Conservation (phyloP, 2,113 vertebrate genomes). For the Hirundichthys speculiger region DNA sequence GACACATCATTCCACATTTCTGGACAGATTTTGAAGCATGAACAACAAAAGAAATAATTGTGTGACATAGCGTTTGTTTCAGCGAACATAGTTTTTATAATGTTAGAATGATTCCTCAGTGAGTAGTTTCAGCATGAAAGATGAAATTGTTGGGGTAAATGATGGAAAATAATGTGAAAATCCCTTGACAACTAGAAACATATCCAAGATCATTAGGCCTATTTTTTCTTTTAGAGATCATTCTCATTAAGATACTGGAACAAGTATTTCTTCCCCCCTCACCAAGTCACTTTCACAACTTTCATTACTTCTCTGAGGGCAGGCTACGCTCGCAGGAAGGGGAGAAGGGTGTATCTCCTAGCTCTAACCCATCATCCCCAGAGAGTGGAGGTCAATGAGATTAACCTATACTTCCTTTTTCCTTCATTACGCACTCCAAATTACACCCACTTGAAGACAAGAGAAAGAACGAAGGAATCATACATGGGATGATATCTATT, state of each 20-base stretch:
- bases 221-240: no score
- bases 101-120: no score
- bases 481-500: constrained; percentile 80
- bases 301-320: constrained; percentile 76
- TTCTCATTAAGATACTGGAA: constrained; percentile 1
- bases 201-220: no score
- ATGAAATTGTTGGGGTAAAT: no score
- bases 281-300: constrained; percentile 62
- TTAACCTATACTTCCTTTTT: constrained; percentile 78
- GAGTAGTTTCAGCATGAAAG: no score
- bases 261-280: constrained; percentile 11
- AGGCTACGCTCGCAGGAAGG: constrained; percentile 50
- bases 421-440: constrained; percentile 73
- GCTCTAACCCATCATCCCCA: constrained; percentile 70
- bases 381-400: constrained; percentile 79
- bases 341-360: constrained; percentile 66
- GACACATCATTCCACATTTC: no score
- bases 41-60: no score
- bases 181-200: no score
- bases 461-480: constrained; percentile 61
- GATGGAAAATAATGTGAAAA: no score
- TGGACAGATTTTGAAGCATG: no score
- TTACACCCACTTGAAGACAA: constrained; percentile 73
- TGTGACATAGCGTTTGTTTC: no score
- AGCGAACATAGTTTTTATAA: no score